These are phyloP conservation scores for Hedya salicella DNA, from an alignment of 2,888 invertebrate species.

Conservation along the genomic window DNA sequence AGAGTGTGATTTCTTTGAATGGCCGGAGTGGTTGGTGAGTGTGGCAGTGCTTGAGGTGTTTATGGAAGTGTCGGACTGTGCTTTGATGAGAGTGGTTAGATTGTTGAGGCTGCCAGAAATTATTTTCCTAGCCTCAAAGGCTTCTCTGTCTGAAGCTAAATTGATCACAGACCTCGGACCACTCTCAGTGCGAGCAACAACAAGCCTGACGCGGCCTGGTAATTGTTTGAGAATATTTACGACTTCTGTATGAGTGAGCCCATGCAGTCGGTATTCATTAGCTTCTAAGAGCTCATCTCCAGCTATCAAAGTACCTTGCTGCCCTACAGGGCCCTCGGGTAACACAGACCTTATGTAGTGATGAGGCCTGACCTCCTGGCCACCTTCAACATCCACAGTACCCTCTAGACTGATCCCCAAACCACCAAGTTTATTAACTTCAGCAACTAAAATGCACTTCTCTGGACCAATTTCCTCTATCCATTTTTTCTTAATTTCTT, in stretches of 20 bases:
- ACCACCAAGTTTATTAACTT: conserved; percentile 96
- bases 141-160: conserved; percentile 91
- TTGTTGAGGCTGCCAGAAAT: conserved; percentile 95
- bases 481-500: conserved; percentile 92
- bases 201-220: conserved; percentile 95
- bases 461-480: conserved; percentile 91
- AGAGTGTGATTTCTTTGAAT: conserved; percentile 93
- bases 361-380: conserved; percentile 98
- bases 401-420: conserved; percentile 99
- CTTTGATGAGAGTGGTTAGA: conserved; percentile 93
- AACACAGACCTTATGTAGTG: conserved; percentile 98
- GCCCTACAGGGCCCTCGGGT: conserved; percentile 98
- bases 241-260: conserved; percentile 98
- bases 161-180: conserved; percentile 90
- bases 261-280: conserved; percentile 95
- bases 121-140: conserved; percentile 92
- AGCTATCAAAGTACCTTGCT: conserved; percentile 94
- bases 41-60: conserved; percentile 94
- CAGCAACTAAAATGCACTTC: conserved; percentile 95
- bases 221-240: conserved; percentile 97
- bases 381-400: conserved; percentile 99
- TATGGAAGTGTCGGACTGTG: conserved; percentile 97
- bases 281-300: conserved; percentile 99
- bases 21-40: conserved; percentile 87
- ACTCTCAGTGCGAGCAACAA: conserved; percentile 92